phyloP scores from a whole-genome alignment of 2,797 vertebrate species.

The Rostrhamus sociabilis region DNA sequence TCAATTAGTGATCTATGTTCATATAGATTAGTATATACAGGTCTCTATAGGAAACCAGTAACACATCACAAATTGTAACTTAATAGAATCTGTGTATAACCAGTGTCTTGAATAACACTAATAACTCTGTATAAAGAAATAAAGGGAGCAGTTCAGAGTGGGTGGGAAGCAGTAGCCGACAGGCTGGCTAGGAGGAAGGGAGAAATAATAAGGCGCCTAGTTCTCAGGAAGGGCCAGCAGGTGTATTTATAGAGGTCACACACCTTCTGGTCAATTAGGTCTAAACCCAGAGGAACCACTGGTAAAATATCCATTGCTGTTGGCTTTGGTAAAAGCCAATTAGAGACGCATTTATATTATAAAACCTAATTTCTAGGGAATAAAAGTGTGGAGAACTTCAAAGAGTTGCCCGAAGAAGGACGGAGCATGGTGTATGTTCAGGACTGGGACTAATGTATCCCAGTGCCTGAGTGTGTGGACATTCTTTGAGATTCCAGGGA shows the following conservation, averaged over 20 bases:
- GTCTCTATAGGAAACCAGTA: background rate
- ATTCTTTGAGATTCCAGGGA: background rate
- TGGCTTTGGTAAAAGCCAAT: slow-evolving; percentile 33
- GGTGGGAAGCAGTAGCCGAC: slow-evolving; percentile 19
- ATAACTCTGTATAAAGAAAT: background rate
- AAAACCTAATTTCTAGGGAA: slow-evolving; percentile 20
- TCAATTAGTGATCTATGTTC: background rate
- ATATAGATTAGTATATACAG: fast-evolving
- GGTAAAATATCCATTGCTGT: slow-evolving; percentile 39
- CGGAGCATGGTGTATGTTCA: background rate
- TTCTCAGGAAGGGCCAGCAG: slow-evolving; percentile 2
- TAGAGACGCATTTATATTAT: background rate
- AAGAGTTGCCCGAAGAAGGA: background rate
- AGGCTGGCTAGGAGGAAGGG: background rate
- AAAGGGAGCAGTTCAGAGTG: background rate
- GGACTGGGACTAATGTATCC: background rate
- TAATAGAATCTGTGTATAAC: background rate
- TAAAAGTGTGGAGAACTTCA: background rate
- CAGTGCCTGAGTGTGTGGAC: background rate
- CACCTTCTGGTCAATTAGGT: slow-evolving; percentile 33
- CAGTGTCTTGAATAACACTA: background rate
- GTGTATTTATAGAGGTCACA: background rate
- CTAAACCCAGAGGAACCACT: slow-evolving; percentile 28
- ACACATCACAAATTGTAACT: background rate
- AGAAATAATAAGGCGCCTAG: background rate